Evolutionary conservation across 1,140 invertebrate genomes (phyloP), one percentile per base, ranked within the genome.

Genomic region (Drosophila parvula): DNA sequence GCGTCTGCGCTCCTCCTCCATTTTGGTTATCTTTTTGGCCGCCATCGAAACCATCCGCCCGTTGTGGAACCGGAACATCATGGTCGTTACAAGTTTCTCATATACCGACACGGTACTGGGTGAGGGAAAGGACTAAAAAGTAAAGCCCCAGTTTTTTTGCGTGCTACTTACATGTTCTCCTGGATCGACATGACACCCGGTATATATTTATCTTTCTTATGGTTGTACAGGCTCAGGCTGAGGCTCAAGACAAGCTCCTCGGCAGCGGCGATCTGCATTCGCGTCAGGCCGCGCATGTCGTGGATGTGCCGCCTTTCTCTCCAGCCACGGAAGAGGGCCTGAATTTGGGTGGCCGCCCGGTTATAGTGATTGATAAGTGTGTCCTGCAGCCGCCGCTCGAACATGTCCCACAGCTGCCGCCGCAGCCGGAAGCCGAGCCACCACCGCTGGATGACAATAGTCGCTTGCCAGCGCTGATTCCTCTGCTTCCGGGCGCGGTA

Each of bases 191-290:
- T 65, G 11, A 71, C 16, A 0, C 88, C 88, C 0, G 88, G 86
- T 28, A 90, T 62, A 4, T 62, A 50, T 6, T 74, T 61, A 14
- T 67, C 74, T 5, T 61, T 53, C 8, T 65, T 30, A 28, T 83
- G 18, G 56, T 88, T 45, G 44, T 84, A 78, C 67, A 90, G 27
- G 28, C 65, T 63, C 41, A 62, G 51, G 16, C 71, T 76, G 3
- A 86, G 40, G 58, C 80, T 79, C 22, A 51, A 41, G 14, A 90
- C 16, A 6, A 90, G 48, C 11, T 90, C 86, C 59, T 90, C 78
- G 28, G 65, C 78, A 5, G 82, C 83, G 14, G 34, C 12, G n/a
- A 44, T 4, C 38, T 90, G 88, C 12, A 74, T 41, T 12, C 51
- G 67, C 11, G 16, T 36, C 48, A 90, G 43, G 12, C 56, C 44